Evolutionary conservation across 2,888 invertebrate species (phyloP).

Genomic region (Idaea dimidiata): DNA sequence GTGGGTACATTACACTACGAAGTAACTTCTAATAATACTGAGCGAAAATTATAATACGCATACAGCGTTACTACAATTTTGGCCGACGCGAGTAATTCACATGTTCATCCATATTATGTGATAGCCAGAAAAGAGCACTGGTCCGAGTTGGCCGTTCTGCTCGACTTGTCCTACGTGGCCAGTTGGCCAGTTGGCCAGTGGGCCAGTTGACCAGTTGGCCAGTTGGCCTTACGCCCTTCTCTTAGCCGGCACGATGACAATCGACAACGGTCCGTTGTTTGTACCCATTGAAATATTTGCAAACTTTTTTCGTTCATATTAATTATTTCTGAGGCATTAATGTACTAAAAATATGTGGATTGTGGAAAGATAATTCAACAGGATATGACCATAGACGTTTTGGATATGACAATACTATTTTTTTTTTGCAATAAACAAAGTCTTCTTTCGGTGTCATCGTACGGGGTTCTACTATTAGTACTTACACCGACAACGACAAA

Average conservation of each 20-base stretch:
- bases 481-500: constrained; percentile 9
- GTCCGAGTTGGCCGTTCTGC: constrained; percentile 6
- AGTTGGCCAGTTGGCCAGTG: neutral
- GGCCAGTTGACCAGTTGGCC: neutral
- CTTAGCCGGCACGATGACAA: neutral
- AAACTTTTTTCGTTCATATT: constrained; percentile 13
- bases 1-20: constrained; percentile 43
- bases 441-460: neutral
- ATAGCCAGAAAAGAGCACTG: constrained; percentile 24
- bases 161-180: constrained; percentile 12
- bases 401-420: too few relatives aligned
- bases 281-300: constrained; percentile 25
- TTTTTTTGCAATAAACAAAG: too few relatives aligned
- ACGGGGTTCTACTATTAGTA: neutral
- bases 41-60: constrained; percentile 71
- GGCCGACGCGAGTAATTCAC: constrained; percentile 72
- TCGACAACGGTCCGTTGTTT: constrained; percentile 23
- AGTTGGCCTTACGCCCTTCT: neutral
- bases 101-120: constrained; percentile 27
- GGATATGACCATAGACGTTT: too few relatives aligned
- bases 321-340: neutral
- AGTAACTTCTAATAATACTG: constrained; percentile 72
- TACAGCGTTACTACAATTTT: constrained; percentile 70
- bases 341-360: constrained; percentile 3
- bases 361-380: constrained; percentile 2